phyloP scores from a whole-genome alignment of 1,140 invertebrate species.

The Steinernema khuongi region DNA sequence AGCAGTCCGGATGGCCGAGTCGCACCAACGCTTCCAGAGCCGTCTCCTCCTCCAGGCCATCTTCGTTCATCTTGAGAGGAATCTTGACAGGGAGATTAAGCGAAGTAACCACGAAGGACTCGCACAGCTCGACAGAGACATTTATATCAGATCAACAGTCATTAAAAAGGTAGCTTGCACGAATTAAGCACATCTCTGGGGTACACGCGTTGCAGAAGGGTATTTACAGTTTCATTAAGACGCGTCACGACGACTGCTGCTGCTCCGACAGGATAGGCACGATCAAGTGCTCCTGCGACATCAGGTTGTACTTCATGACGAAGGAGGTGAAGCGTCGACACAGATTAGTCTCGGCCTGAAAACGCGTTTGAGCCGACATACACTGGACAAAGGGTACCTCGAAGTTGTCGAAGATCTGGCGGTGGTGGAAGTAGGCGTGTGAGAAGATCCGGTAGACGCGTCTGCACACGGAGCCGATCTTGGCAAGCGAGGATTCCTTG shows the following conservation, averaged over 20 bases:
- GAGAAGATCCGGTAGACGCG: constrained; percentile 98
- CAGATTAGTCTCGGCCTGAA: constrained; percentile 78
- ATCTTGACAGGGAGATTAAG: no score
- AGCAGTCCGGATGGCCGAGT: background rate
- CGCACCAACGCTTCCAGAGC: background rate
- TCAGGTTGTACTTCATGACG: constrained; percentile 95
- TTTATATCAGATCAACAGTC: background rate
- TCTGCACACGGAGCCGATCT: constrained; percentile 93
- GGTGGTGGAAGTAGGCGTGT: constrained; percentile 97
- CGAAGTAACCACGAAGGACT: no score
- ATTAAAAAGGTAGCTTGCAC: background rate
- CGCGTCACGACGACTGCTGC: background rate
- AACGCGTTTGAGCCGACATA: background rate
- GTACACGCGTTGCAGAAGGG: background rate
- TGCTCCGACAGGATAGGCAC: constrained; percentile 75
- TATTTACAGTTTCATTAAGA: background rate
- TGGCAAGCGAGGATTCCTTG: constrained; percentile 94
- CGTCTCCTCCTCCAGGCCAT: no score
- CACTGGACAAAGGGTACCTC: constrained; percentile 65
- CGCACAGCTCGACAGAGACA: background rate
- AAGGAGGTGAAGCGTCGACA: constrained; percentile 94
- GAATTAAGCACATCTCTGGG: background rate
- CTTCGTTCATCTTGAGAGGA: no score
- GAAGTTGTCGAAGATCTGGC: constrained; percentile 92
- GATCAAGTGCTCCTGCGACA: constrained; percentile 96